Percentiles rank a stretch among this genome's conserved stretches.
Evolutionary conservation across 2,888 invertebrate genomes (phyloP).

Genomic region (Tuberolachnus salignus): DNA sequence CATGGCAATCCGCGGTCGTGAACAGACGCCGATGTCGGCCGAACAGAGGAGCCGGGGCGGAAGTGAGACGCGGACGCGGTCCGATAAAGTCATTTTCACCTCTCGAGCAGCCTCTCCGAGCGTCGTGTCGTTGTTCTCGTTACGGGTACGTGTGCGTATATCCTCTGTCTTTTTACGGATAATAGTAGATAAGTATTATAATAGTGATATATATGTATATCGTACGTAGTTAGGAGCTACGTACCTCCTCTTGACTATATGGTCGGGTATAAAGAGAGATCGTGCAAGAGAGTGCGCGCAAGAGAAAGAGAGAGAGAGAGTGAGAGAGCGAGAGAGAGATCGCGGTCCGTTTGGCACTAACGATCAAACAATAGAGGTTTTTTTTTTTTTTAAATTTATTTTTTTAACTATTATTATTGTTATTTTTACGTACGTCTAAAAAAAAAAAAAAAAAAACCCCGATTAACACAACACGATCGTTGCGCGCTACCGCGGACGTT

Average conservation of each 20-base stretch:
- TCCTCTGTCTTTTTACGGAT: not conserved
- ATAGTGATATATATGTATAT: not conserved
- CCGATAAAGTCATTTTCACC: conserved; percentile 46
- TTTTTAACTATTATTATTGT: no score
- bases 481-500: conserved; percentile 46
- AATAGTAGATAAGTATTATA: not conserved
- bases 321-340: conserved; percentile 4
- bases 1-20: conserved; percentile 26
- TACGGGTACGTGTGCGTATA: no score
- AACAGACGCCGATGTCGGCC: conserved; percentile 25
- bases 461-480: conserved; percentile 55
- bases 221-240: not conserved
- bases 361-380: conserved; percentile 33
- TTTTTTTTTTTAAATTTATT: conserved; percentile 16
- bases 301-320: not conserved
- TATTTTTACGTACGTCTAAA: conserved; percentile 8
- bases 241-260: not conserved
- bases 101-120: conserved; percentile 16
- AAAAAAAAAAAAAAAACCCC: conserved; percentile 11
- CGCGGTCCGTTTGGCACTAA: conserved; percentile 38
- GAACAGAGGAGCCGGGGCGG: conserved; percentile 1
- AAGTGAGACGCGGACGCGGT: conserved; percentile 47
- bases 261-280: no score
- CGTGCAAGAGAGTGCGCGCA: no score
- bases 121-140: not conserved